Conservation (phyloP, 2,113 vertebrate species). For the cat (Felis catus) region DNA sequence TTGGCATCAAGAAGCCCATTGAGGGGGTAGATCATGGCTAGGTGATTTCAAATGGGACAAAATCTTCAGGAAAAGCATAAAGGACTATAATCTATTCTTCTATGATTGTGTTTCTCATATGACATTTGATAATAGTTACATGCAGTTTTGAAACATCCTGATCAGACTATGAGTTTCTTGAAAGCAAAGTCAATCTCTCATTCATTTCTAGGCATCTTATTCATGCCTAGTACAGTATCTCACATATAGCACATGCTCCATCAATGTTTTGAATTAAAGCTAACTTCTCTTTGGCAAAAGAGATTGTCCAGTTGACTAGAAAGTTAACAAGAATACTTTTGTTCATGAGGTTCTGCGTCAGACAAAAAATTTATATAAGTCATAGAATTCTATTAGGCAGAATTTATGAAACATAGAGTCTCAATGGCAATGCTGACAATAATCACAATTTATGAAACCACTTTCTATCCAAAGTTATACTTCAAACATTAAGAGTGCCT, state of each 20-base stretch:
- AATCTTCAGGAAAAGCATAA: conserved; percentile 3
- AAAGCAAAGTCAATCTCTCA: neutral
- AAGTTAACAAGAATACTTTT: conserved; percentile 15
- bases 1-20: neutral
- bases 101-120: neutral
- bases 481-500: neutral
- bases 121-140: neutral
- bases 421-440: neutral
- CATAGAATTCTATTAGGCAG: neutral
- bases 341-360: neutral
- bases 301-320: neutral
- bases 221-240: neutral
- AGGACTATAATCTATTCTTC: neutral
- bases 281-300: neutral
- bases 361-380: neutral
- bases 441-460: neutral
- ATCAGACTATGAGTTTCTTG: neutral
- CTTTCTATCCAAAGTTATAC: neutral
- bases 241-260: neutral
- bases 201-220: neutral
- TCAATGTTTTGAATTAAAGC: neutral
- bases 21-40: neutral
- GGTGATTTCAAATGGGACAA: neutral
- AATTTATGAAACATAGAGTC: neutral
- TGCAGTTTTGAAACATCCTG: neutral